phyloP scores from a whole-genome alignment of 2,797 vertebrate genomes.

The Brotula barbata region DNA sequence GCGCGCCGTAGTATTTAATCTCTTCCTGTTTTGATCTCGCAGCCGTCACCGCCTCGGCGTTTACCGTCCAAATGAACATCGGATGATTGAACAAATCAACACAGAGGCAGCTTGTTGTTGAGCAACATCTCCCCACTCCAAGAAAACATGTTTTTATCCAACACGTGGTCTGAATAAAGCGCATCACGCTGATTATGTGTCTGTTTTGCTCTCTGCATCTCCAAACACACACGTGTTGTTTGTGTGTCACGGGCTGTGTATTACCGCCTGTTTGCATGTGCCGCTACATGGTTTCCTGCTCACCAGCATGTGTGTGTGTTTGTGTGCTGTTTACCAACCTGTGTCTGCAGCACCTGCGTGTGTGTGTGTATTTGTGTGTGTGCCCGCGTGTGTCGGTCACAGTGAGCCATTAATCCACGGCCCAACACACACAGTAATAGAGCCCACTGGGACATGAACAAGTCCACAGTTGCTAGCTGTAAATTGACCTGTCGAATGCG shows the following conservation, averaged over 20 bases:
- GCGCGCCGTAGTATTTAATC: too few species aligned
- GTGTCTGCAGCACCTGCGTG: conserved; percentile 13
- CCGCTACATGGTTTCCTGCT: conserved; percentile 32
- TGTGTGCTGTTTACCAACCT: conserved; percentile 13
- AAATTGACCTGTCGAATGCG: conserved; percentile 47
- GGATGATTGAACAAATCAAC: background rate
- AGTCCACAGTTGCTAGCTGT: conserved; percentile 65
- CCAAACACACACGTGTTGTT: conserved; percentile 5
- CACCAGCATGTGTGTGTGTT: conserved; percentile 9
- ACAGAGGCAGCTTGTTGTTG: background rate
- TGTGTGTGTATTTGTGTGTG: conserved; percentile 10
- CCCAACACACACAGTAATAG: conserved; percentile 57
- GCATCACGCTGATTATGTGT: background rate
- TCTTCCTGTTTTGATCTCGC: too few species aligned
- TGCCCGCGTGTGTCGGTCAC: background rate
- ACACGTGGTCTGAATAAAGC: conserved; percentile 9
- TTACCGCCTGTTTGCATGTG: conserved; percentile 45
- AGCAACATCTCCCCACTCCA: conserved; percentile 23
- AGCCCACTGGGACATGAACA: conserved; percentile 49
- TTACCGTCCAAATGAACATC: background rate
- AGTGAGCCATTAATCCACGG: conserved; percentile 43
- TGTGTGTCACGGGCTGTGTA: conserved; percentile 25
- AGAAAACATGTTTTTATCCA: conserved; percentile 19
- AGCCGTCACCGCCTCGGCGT: background rate
- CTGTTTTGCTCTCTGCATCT: conserved; percentile 19